A percentile compares a stretch with the other conserved stretches of the same genome.
phyloP scores from a whole-genome alignment of 2,797 vertebrate species.

The Acridotheres tristis region DNA sequence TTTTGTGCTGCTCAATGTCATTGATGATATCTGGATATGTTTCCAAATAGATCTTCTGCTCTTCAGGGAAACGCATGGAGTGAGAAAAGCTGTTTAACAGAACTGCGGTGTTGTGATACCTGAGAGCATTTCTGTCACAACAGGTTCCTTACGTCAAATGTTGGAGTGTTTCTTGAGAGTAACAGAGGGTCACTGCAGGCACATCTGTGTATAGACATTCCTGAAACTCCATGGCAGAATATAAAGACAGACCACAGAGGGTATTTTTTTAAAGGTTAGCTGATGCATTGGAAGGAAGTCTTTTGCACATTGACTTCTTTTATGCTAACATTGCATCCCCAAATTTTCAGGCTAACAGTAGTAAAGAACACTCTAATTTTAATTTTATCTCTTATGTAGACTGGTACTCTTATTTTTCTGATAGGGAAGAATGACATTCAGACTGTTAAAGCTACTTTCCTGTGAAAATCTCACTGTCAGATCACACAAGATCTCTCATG shows the following conservation, averaged over 20 bases:
- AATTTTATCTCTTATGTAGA: neutral
- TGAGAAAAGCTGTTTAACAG: neutral
- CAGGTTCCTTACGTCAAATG: neutral
- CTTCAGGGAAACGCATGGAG: neutral
- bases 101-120: neutral
- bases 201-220: neutral
- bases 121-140: neutral
- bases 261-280: neutral
- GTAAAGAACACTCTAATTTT: neutral
- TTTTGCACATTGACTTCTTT: neutral
- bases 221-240: neutral
- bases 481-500: neutral
- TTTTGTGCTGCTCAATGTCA: neutral
- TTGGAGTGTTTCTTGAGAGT: neutral
- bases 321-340: neutral
- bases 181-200: neutral
- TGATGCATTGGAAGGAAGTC: neutral
- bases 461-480: neutral
- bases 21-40: neutral
- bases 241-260: neutral
- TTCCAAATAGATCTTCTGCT: constrained; percentile 21
- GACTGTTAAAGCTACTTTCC: neutral
- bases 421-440: neutral
- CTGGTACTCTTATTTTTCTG: neutral
- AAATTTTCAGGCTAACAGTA: neutral